These are phyloP conservation scores for Drosophila nigritarsus DNA, from an alignment of 2,888 invertebrate genomes.

Conservation along the genomic window DNA sequence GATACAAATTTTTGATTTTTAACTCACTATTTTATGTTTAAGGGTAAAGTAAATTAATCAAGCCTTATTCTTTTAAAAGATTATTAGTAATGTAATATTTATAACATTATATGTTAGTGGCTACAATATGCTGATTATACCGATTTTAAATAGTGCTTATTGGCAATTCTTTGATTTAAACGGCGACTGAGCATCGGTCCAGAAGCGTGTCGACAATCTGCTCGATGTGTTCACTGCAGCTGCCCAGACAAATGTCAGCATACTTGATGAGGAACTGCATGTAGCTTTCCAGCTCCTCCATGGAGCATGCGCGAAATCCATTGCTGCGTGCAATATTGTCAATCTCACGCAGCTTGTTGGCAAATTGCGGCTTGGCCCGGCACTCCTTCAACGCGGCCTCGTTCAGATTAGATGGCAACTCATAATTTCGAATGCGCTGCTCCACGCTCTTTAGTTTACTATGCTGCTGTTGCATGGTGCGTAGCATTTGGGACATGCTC, in stretches of 20 bases:
- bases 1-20: neutral
- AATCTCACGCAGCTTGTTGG: conserved; percentile 73
- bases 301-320: conserved; percentile 74
- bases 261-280: conserved; percentile 79
- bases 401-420: conserved; percentile 48
- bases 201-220: conserved; percentile 74
- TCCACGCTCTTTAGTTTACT: conserved; percentile 68
- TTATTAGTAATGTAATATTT: conserved; percentile 41
- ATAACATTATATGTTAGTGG: conserved; percentile 68
- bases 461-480: conserved; percentile 71
- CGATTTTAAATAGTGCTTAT: neutral
- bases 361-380: conserved; percentile 67
- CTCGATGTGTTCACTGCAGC: conserved; percentile 77
- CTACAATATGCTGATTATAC: conserved; percentile 24
- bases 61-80: conserved; percentile 31
- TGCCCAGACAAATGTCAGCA: conserved; percentile 78
- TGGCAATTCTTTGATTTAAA: conserved; percentile 39
- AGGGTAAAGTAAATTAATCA: neutral
- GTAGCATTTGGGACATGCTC: conserved; percentile 73
- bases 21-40: neutral
- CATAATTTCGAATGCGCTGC: conserved; percentile 65
- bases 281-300: conserved; percentile 79
- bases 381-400: conserved; percentile 54
- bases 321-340: conserved; percentile 68
- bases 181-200: conserved; percentile 61